Evolutionary conservation across 2,113 vertebrate species (phyloP).

Genomic region (Meleagris gallopavo): DNA sequence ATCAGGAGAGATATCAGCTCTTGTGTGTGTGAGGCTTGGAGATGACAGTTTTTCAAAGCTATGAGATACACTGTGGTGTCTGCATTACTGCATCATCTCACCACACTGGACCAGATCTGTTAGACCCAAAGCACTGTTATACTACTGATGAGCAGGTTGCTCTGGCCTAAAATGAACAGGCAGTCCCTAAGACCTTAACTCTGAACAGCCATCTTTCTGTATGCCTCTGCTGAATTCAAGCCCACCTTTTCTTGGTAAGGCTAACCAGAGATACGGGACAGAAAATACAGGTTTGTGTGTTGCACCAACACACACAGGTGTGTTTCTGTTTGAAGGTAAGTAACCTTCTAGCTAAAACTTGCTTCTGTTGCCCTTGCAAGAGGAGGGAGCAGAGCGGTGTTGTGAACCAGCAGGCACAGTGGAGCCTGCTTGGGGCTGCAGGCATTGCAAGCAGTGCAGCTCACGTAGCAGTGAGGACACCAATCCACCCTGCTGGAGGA

Average conservation of each 20-base stretch:
- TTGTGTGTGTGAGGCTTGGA: background rate
- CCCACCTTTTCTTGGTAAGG: background rate
- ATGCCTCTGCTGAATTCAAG: background rate
- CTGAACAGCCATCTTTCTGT: background rate
- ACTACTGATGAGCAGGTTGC: background rate
- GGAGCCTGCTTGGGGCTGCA: background rate
- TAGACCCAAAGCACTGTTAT: background rate
- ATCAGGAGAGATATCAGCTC: background rate
- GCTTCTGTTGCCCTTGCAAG: background rate
- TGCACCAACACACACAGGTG: background rate
- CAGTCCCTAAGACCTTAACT: background rate
- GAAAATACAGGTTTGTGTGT: background rate
- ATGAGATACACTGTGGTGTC: background rate
- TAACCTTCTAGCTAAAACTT: background rate
- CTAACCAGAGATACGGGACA: background rate
- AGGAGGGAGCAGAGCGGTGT: background rate
- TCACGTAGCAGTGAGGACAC: fast-evolving
- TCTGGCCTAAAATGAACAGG: background rate
- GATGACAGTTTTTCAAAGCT: background rate
- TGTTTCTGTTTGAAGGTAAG: background rate
- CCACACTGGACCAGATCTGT: background rate
- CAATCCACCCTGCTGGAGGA: too few species aligned
- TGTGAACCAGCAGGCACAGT: background rate
- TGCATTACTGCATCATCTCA: background rate
- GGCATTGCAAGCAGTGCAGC: fast-evolving